Evolutionary conservation across 2,888 invertebrate genomes (phyloP).

Genomic region (Cephus sareptanus): DNA sequence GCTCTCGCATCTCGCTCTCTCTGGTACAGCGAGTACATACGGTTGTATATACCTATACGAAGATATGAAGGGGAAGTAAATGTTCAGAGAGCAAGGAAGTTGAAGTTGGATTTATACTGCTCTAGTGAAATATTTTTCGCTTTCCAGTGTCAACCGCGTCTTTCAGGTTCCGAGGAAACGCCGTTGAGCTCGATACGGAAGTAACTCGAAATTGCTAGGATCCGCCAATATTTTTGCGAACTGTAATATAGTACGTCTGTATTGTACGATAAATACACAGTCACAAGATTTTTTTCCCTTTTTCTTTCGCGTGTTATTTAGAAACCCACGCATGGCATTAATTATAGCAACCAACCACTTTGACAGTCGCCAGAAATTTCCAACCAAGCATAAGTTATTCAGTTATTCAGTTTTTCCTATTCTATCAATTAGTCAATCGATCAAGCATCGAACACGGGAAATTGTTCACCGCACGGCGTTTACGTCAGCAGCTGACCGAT

Average conservation of each 20-base stretch:
- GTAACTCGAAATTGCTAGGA: background rate
- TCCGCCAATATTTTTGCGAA: background rate
- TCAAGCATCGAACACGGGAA: too few species aligned
- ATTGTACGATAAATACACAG: background rate
- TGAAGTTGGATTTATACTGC: background rate
- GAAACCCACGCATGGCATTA: too few species aligned
- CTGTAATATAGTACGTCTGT: background rate
- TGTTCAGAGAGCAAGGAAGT: background rate
- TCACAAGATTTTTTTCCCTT: background rate
- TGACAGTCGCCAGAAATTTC: too few species aligned
- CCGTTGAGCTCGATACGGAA: background rate
- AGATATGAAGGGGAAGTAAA: background rate
- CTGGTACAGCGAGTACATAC: background rate
- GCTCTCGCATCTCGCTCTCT: background rate
- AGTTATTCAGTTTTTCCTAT: too few species aligned
- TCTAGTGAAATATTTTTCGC: background rate
- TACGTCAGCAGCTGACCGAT: too few species aligned
- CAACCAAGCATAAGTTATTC: too few species aligned
- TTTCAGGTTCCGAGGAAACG: background rate
- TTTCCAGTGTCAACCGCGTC: background rate
- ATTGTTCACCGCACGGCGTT: too few species aligned
- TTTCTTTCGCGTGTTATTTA: background rate
- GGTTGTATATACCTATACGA: background rate
- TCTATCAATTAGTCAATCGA: too few species aligned
- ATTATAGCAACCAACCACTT: too few species aligned